These are phyloP conservation scores for Siniperca undulata DNA, from an alignment of 2,797 vertebrate species.

Conservation along the genomic window DNA sequence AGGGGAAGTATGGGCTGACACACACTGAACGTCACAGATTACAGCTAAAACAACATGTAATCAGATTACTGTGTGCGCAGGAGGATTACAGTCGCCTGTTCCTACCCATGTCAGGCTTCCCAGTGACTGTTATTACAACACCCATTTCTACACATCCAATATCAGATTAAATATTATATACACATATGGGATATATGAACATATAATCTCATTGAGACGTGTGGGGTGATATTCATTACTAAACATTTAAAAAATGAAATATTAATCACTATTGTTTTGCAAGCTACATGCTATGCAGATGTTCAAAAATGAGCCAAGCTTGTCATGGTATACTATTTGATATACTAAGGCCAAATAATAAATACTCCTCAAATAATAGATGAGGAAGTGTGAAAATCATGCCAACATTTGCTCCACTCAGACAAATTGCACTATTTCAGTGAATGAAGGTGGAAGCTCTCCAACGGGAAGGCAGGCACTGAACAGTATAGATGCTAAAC, in stretches of 20 bases:
- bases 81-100: conserved; percentile 29
- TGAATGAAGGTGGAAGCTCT: conserved; percentile 6
- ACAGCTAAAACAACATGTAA: conserved; percentile 40
- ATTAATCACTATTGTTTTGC: not conserved
- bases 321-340: not conserved
- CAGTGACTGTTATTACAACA: not conserved
- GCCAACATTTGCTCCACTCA: conserved; percentile 5
- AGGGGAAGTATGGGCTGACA: conserved; percentile 22
- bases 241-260: not conserved
- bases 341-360: conserved; percentile 32
- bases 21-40: conserved; percentile 8
- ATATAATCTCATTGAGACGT: not conserved
- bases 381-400: conserved; percentile 25
- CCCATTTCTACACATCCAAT: not conserved
- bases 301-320: not conserved
- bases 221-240: not conserved
- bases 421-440: not conserved
- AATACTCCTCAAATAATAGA: conserved; percentile 35
- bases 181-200: not conserved
- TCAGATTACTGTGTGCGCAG: conserved; percentile 32
- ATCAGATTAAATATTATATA: not conserved
- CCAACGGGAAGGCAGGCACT: not conserved
- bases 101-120: not conserved
- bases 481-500: conserved; percentile 9
- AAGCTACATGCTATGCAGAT: not conserved